Percentiles rank a stretch among this genome's conserved stretches.
Evolutionary conservation across 2,113 vertebrate species (phyloP).

Genomic region (Melanerpes aurifrons): DNA sequence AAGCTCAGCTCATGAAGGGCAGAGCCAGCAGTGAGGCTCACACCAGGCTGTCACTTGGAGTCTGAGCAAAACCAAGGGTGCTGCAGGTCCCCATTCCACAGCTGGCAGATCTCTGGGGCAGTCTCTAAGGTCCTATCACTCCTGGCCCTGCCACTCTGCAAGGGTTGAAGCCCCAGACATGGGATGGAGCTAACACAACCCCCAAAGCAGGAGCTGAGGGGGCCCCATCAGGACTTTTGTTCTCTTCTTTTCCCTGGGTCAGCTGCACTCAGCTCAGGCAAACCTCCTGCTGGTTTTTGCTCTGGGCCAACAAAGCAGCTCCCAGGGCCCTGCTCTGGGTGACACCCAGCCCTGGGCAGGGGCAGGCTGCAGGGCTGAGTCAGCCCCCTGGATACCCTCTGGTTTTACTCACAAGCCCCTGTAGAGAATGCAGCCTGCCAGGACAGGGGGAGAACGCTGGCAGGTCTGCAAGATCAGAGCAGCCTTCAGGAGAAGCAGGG

Average conservation of each 20-base stretch:
- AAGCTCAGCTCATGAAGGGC: background rate
- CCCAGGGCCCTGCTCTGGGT: background rate
- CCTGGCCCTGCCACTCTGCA: no score
- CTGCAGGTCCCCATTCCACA: background rate
- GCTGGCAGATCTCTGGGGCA: background rate
- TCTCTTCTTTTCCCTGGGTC: no score
- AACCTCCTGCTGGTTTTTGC: no score
- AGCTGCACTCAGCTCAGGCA: no score
- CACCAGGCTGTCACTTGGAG: no score
- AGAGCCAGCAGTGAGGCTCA: background rate
- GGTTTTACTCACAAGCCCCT: conserved; percentile 80
- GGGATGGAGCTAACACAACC: no score
- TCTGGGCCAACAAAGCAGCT: background rate
- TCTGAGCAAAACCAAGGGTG: background rate
- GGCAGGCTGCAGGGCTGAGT: background rate
- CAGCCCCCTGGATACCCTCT: background rate
- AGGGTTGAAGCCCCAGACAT: no score
- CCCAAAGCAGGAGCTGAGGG: no score
- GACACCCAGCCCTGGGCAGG: background rate
- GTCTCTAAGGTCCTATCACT: background rate
- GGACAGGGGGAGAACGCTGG: conserved; percentile 85
- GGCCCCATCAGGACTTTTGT: no score
- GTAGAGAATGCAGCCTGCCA: conserved; percentile 91
- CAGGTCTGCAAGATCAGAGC: conserved; percentile 94
- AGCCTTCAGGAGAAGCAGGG: conserved; percentile 91